Evolutionary conservation across 2,797 vertebrate genomes (phyloP).

Genomic region (Telmatherina bonti): DNA sequence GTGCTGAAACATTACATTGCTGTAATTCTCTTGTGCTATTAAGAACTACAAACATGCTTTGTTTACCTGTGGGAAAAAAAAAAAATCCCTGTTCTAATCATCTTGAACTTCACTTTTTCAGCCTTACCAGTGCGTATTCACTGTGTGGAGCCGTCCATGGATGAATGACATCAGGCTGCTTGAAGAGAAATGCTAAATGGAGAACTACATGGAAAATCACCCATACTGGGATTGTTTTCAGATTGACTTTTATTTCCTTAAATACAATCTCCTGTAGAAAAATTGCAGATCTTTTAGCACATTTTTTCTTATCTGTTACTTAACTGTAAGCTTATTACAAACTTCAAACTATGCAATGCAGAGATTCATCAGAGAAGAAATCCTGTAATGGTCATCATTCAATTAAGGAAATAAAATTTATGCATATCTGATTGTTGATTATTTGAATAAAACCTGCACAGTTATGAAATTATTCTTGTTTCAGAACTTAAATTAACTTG

Average conservation of each 20-base stretch:
- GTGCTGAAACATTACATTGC: not conserved
- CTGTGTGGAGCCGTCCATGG: slow-evolving; percentile 75
- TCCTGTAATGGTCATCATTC: not conserved
- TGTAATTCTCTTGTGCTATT: too few relatives aligned
- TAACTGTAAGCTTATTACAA: not conserved
- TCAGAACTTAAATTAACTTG: not conserved
- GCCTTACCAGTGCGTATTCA: slow-evolving; percentile 63
- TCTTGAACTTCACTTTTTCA: slow-evolving; percentile 44
- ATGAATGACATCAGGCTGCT: fast-evolving
- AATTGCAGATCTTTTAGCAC: not conserved
- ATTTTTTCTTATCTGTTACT: not conserved
- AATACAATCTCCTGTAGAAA: not conserved
- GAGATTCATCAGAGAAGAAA: not conserved
- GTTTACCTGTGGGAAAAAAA: not conserved
- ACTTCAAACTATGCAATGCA: not conserved
- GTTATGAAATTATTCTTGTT: slow-evolving; percentile 20
- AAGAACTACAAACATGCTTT: not conserved
- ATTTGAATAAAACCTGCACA: not conserved
- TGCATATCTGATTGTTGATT: not conserved
- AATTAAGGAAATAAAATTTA: not conserved
- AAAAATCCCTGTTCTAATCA: too few relatives aligned
- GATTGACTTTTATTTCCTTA: not conserved
- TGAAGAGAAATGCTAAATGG: slow-evolving; percentile 16
- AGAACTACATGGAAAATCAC: not conserved
- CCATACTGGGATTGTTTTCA: not conserved